Base-by-base conservation (phyloP, 1,140 invertebrate species). In the Berghia stephanieae region DNA sequence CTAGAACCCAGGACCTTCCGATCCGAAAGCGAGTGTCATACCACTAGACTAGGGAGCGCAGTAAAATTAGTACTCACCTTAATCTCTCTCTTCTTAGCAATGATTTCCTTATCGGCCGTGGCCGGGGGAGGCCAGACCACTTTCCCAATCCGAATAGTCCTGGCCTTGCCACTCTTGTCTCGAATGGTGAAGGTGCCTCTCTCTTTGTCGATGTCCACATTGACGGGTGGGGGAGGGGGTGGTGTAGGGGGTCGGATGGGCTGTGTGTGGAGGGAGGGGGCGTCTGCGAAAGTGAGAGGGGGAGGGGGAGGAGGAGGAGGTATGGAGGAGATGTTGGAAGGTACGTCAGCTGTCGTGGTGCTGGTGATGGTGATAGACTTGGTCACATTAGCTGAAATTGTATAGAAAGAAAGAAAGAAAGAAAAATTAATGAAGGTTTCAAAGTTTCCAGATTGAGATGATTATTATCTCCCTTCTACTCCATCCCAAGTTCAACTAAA, bases 61-160 rank as follows among this genome's bases (percentile, higher is more conserved):
- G n/a, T n/a, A n/a, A n/a, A n/a, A n/a, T n/a, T n/a, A n/a, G n/a
- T n/a, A n/a, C n/a, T n/a, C n/a, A n/a, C n/a, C n/a, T n/a, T n/a
- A n/a, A n/a, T n/a, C n/a, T n/a, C n/a, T n/a, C n/a, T n/a, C n/a
- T n/a, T n/a, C n/a, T n/a, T n/a, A n/a, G n/a, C n/a, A n/a, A n/a
- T n/a, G n/a, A n/a, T n/a, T n/a, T n/a, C n/a, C n/a, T n/a, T n/a
- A n/a, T n/a, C n/a, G n/a, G n/a, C n/a, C n/a, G n/a, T n/a, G n/a
- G 80, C 66, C 2, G 80, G 73, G 2, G 94, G 95, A 24, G 97
- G 97, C 40, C 97, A 97, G 96, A 97, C 98, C 71, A 96, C 91
- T 91, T 98, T 98, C 13, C 96, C 97, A 69, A 99, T 98, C 60
- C 96, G 90, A 6, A 99, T 96, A 0, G 96, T 98, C 86, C 97